Evolutionary conservation across 2,888 invertebrate species (phyloP).

Genomic region (Mythimna vitellina): DNA sequence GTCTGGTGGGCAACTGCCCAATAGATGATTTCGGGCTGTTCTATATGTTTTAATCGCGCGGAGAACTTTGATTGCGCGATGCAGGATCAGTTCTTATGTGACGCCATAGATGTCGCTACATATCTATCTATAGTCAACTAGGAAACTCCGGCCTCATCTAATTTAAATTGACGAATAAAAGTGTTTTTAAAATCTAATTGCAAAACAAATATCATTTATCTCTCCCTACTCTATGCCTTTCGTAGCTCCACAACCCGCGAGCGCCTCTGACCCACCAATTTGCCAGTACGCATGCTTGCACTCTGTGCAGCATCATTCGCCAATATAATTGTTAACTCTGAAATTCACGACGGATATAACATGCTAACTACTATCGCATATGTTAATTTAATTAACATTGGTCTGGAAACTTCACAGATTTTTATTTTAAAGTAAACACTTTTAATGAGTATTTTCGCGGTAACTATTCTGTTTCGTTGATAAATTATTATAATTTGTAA

Average conservation of each 20-base stretch:
- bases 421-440: background rate
- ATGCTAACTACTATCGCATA: conserved; percentile 16
- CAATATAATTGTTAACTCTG: conserved; percentile 57
- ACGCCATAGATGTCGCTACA: too few relatives aligned
- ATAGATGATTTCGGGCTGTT: too few relatives aligned
- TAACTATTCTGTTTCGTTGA: too few relatives aligned
- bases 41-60: too few relatives aligned
- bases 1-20: too few relatives aligned
- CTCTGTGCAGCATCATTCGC: conserved; percentile 54
- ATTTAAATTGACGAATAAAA: too few relatives aligned
- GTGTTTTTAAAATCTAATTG: too few relatives aligned
- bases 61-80: too few relatives aligned
- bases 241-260: conserved; percentile 26
- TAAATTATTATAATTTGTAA: too few relatives aligned
- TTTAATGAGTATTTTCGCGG: background rate
- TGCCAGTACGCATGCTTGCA: conserved; percentile 62
- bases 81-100: too few relatives aligned
- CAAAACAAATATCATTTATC: background rate
- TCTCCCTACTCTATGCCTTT: conserved; percentile 9
- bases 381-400: conserved; percentile 34
- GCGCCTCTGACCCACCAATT: conserved; percentile 62
- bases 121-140: too few relatives aligned
- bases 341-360: conserved; percentile 38
- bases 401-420: background rate
- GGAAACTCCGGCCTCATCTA: too few relatives aligned